Evolutionary conservation across 2,797 vertebrate species (phyloP), one percentile per base, ranked within the genome.

Genomic region (Pipistrellus nathusii): DNA sequence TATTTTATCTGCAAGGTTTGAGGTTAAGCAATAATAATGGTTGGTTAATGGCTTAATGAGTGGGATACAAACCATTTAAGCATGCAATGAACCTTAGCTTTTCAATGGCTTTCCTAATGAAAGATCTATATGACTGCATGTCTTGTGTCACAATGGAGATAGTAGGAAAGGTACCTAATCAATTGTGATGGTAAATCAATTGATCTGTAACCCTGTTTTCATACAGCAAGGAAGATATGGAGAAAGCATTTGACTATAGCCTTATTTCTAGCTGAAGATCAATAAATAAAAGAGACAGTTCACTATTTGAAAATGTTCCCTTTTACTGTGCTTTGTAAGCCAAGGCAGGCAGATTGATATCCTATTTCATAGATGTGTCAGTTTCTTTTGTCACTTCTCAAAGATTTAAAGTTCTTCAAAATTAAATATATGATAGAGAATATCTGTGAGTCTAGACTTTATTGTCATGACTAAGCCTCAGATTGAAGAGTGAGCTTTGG

Each of bases 111-210:
- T 96, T 94, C 97, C 95, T 98, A 98, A 98, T 98, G 98, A 98
- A 98, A 98, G 98, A 98, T 98, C 98, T 97, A 98, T 98, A 98
- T 97, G 95, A 98, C 91, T 0, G 66, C 96, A 97, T 98, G 97
- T 97, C 98, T 98, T 94, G 77, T 98, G 98, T 98, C 98, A 98
- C 98, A 98, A 95, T 94, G 98, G 98, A 98, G 98, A 98, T 98
- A 98, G 97, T 94, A 98, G 94, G 96, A 96, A 96, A 98, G 95
- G 96, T 96, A 95, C 95, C 97, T 98, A 98, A 98, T 98, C 98
- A 84, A 98, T 97, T 97, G 97, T 98, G 98, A 98, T 98, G 98
- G 98, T 98, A 98, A 98, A 98, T 98, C 98, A 98, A 98, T 98
- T 98, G 98, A 98, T 98, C 98, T 97, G 97, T 98, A 98, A 97